Evolutionary conservation across 2,888 invertebrate genomes (phyloP), one percentile per base, ranked within the genome.

Genomic region (Erebia palarica): DNA sequence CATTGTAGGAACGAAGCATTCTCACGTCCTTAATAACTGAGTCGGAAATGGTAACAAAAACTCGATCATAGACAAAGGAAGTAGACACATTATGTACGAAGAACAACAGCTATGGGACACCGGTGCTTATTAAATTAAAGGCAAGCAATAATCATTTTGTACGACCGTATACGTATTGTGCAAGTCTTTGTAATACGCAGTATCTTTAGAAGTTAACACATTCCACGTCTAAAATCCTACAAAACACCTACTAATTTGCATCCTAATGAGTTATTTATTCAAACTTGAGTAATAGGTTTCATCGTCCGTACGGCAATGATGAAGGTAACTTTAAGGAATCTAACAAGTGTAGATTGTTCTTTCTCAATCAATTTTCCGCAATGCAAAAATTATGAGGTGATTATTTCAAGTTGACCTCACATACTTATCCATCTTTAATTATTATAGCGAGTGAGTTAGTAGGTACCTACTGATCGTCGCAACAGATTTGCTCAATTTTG

Each of bases 21-120:
- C 92, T 85, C 92, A 93, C 92, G 92, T 93, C 86, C 91, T 82
- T 92, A 92, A 90, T 92, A 90, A 86, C 84, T 79, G 81, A 84
- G 86, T 90, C 90, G 91, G 91, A 91, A 91, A 90, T 83, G 81
- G 83, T 88, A 88, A 90, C 90, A 92, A 91, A 91, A 92, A 91
- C 89, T 81, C 80, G 89, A 84, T 78, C 81, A 82, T 82, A 88
- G 85, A 91, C 91, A 91, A 91, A 91, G 87, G 86, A 88, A 89
- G 87, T 83, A 86, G 83, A 89, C 90, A 89, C 85, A 84, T 84
- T 83, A 85, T 75, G 73, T 75, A 76, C 82, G 83, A 82, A 85
- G 86, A 86, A 86, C 85, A 82, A 79, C 82, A 82, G 78, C 82
- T 84, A 85, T 85, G 83, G 80, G 83, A 86, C 86, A 82, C 68